phyloP scores from a whole-genome alignment of 2,888 invertebrate genomes.

The Nineta flava region DNA sequence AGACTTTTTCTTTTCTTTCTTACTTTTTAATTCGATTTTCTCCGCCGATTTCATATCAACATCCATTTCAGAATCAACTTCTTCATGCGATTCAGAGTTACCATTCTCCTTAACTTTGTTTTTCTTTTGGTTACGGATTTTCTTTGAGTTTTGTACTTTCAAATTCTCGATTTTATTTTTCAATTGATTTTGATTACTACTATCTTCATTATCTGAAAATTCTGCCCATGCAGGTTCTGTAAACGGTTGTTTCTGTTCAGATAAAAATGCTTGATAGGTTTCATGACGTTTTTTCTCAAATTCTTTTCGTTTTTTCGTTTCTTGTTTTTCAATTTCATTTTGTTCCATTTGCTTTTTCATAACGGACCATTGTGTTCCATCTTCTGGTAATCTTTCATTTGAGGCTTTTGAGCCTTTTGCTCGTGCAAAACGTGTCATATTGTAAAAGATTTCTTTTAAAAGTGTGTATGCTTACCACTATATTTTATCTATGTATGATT shows the following conservation, averaged over 20 bases:
- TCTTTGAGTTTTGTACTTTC: slow-evolving; percentile 4
- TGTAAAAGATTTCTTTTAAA: neutral
- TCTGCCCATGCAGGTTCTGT: slow-evolving; percentile 37
- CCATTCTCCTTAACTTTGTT: too few relatives aligned
- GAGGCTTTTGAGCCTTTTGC: slow-evolving; percentile 60
- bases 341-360: slow-evolving; percentile 46
- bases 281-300: slow-evolving; percentile 20
- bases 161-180: slow-evolving; percentile 8
- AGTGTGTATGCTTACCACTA: too few relatives aligned
- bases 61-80: too few relatives aligned
- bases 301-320: slow-evolving; percentile 32
- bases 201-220: slow-evolving; percentile 24
- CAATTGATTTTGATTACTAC: neutral
- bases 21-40: too few relatives aligned
- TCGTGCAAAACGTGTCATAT: slow-evolving; percentile 60
- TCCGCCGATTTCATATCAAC: too few relatives aligned
- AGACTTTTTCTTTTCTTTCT: too few relatives aligned
- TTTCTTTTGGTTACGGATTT: too few relatives aligned
- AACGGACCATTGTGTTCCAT: slow-evolving; percentile 55
- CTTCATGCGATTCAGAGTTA: too few relatives aligned
- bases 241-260: slow-evolving; percentile 30
- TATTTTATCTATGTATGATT: too few relatives aligned
- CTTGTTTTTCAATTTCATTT: slow-evolving; percentile 31
- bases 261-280: slow-evolving; percentile 34
- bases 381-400: slow-evolving; percentile 49